Evolutionary conservation across 1,140 invertebrate genomes (phyloP).

Genomic region (Pseudomyrmex flavicornis): DNA sequence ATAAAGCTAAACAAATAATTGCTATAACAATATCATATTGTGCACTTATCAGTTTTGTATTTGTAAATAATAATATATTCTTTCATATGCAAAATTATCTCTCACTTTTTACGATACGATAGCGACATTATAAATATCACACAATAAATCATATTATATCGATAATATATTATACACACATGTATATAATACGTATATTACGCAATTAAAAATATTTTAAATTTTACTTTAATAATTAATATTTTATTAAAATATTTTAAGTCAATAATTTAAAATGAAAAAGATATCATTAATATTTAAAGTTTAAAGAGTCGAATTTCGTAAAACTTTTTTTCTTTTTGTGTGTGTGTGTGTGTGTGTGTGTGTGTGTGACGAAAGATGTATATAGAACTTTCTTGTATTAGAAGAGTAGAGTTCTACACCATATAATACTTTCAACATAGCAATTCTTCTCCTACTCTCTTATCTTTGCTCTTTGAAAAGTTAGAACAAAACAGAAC

Average conservation of each 20-base stretch:
- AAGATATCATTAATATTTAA: background rate
- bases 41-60: background rate
- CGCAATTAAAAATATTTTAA: conserved; percentile 11
- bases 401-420: background rate
- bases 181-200: background rate
- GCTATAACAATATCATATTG: background rate
- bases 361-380: background rate
- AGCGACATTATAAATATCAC: background rate
- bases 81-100: conserved; percentile 3
- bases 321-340: background rate
- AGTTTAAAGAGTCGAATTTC: background rate
- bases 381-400: background rate
- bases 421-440: background rate
- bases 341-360: too few relatives aligned
- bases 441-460: background rate
- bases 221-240: too few relatives aligned
- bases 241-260: too few relatives aligned
- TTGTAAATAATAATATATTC: background rate
- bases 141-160: background rate
- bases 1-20: too few relatives aligned
- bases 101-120: background rate
- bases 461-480: background rate
- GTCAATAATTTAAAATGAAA: background rate
- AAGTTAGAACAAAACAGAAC: conserved; percentile 1
- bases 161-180: background rate